Base-by-base conservation (phyloP, 2,888 invertebrate genomes). In the Geophilus truncorum region DNA sequence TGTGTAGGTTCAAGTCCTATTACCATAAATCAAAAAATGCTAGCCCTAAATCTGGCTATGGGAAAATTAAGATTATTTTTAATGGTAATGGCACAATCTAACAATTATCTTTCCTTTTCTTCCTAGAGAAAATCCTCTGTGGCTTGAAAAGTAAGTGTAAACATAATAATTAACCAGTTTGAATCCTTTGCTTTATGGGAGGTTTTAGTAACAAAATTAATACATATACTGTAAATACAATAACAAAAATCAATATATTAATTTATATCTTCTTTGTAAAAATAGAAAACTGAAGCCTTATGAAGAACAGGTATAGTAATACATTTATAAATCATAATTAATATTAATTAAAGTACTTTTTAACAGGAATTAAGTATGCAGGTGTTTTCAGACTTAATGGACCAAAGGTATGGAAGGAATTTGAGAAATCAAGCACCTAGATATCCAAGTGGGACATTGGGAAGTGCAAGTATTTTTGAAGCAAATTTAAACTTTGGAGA, bases 41-140 rank as follows among this genome's bases (percentile, higher is more conserved):
- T 40, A 1, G 3, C 4, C 10, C 10, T 1, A 40, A 40, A 12
- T 15, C 36, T 40, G 9, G 9, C 36, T 40, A 40, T 40, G 36
- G 36, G 15, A 40, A 12, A n/a, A 25, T 77, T 30, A 36, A 10
- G 30, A 80, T 82, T 80, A 18, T 80, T 18, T 84, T 85, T 77
- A 86, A 92, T 92, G 93, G 93, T 94, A 45, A 92, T 94, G 77
- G 91, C 93, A 1, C 92, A 94, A 77, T 92, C 93, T n/a, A 92
- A 92, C 80, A 92, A 94, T 84, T 92, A 93, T 84, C 92, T 91
- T 94, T 40, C 94, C 95, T 84, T 94, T 95, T 85, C 88, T 95
- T 77, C 95, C 94, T 0, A 96, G 95, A 0, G 96, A 96, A 87
- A 96, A 96, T 89, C 96, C 95, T 0, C 88, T 96, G 15, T 96